Base-by-base conservation (phyloP, 1,140 invertebrate species). In the Sinella curviseta region DNA sequence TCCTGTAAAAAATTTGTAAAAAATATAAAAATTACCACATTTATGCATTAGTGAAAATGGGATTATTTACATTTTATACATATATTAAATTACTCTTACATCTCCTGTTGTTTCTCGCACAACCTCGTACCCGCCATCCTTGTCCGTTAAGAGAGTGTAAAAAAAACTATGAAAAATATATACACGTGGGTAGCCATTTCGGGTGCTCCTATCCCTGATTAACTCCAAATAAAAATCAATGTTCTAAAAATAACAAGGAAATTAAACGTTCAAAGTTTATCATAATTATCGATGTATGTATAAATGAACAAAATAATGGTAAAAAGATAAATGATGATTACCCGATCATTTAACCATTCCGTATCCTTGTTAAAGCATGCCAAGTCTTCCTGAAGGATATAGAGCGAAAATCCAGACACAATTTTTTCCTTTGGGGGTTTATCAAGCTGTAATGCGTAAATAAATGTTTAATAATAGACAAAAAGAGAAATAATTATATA, bases 191-290 rank as follows among this genome's bases (percentile, higher is more conserved):
- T 74, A 74, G 8, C 70, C 70, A 16, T 16, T 12, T 8, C 8
- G 70, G 2, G 12, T 74, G 70, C 34, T 74, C 2, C 70, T 8
- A 28, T 74, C 30, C 31, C 26, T 28, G 4, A 74, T 74, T 12
- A 74, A 20, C 26, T 74, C 70, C 30, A 74, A 74, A 74, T 74
- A 74, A 31, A 74, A 74, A 33, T 74, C 70, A 16, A 74, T 74
- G 31, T 74, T 16, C 70, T 74, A 30, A n/a, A n/a, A n/a, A n/a
- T 31, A 33, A 74, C 17, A 36, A 31, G 39, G 39, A 67, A 67
- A 67, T 24, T 12, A 48, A 67, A 24, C 60, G 28, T 67, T n/a
- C n/a, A n/a, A n/a, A n/a, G n/a, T n/a, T 67, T 24, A 8, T 30
- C n/a, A 30, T 67, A 4, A 12, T n/a, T 67, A n/a, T n/a, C n/a